These are phyloP conservation scores for Ciconia boyciana DNA, from an alignment of 2,113 vertebrate species.

Conservation along the genomic window DNA sequence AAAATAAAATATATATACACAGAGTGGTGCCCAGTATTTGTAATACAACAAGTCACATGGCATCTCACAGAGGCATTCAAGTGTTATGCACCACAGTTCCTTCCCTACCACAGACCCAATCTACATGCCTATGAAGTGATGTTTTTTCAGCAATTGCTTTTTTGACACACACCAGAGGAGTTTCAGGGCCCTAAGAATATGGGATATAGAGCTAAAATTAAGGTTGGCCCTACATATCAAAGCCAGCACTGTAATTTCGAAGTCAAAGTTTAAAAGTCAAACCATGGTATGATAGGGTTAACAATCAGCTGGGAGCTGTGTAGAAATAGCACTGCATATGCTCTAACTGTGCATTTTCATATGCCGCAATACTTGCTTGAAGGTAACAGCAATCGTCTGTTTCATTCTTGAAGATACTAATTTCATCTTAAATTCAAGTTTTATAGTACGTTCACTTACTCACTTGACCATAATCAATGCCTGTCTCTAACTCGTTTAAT, in stretches of 20 bases:
- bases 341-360: not conserved
- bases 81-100: not conserved
- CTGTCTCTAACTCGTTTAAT: not conserved
- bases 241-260: not conserved
- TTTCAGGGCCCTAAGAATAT: not conserved
- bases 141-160: constrained; percentile 11
- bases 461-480: not conserved
- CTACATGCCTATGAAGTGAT: not conserved
- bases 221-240: not conserved
- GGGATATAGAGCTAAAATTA: not conserved
- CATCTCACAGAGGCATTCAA: not conserved
- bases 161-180: not conserved
- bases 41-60: not conserved
- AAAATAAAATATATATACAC: not conserved
- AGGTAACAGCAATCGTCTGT: not conserved
- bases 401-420: not conserved
- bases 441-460: not conserved
- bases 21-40: not conserved
- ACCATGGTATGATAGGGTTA: not conserved
- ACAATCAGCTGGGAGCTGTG: not conserved
- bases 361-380: not conserved
- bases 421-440: not conserved
- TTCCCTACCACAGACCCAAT: not conserved
- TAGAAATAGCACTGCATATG: not conserved
- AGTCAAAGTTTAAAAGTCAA: not conserved